Evolutionary conservation across 1,140 invertebrate species (phyloP).

Genomic region (Anastrepha ludens): DNA sequence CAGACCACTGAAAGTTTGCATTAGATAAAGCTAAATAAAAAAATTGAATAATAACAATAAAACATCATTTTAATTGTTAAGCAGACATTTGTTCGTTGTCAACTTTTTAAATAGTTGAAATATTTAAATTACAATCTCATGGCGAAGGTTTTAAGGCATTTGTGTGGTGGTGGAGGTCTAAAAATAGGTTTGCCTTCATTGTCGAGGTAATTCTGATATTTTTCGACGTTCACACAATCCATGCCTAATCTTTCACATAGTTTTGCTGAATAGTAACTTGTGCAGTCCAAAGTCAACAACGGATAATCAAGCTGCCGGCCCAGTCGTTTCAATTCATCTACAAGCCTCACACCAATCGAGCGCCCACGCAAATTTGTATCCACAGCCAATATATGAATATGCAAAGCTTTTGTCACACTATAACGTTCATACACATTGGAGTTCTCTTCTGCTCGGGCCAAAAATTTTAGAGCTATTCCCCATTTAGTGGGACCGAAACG

Average conservation of each 20-base stretch:
- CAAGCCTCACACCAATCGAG: conserved; percentile 54
- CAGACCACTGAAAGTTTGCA: no score
- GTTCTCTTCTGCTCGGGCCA: conserved; percentile 56
- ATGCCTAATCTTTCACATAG: conserved; percentile 56
- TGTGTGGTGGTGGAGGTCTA: conserved; percentile 53
- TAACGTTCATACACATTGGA: conserved; percentile 57
- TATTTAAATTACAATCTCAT: background rate
- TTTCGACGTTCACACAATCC: conserved; percentile 56
- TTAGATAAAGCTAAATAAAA: no score
- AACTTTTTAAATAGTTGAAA: no score
- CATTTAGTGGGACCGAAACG: conserved; percentile 55
- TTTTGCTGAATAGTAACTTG: conserved; percentile 56
- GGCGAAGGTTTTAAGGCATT: conserved; percentile 55
- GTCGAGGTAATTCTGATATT: conserved; percentile 57
- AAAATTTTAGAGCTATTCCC: conserved; percentile 52
- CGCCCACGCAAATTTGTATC: conserved; percentile 48
- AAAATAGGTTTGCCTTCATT: conserved; percentile 54
- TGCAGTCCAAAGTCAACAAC: conserved; percentile 57
- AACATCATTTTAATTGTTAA: no score
- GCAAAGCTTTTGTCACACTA: conserved; percentile 54
- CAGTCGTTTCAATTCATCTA: conserved; percentile 49
- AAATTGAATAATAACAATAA: no score
- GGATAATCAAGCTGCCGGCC: conserved; percentile 46
- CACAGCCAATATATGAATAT: conserved; percentile 57
- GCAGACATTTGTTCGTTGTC: no score